Percentiles rank a stretch among this genome's conserved stretches.
Conservation (phyloP, 2,888 invertebrate species). For the Elegia similella region DNA sequence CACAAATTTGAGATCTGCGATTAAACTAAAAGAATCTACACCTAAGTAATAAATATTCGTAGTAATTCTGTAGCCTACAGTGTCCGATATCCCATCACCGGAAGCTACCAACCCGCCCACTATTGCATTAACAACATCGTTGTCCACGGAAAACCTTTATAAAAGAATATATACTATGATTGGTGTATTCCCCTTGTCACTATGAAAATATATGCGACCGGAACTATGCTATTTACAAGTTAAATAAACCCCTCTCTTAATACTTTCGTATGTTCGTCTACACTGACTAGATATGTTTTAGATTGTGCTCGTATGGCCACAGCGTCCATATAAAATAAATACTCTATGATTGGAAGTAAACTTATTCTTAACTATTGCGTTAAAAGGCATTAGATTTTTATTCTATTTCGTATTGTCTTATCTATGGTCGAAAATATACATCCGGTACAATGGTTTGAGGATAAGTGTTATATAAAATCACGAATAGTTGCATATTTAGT, state of each 20-base stretch:
- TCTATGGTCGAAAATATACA: conserved; percentile 72
- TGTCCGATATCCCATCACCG: background rate
- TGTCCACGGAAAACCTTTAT: conserved; percentile 38
- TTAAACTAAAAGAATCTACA: too few species aligned
- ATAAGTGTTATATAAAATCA: too few species aligned
- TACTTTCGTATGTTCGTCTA: conserved; percentile 56
- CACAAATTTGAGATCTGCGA: background rate
- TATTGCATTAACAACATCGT: conserved; percentile 27
- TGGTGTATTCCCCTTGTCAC: conserved; percentile 42
- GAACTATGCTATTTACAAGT: conserved; percentile 64
- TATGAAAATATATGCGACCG: conserved; percentile 75
- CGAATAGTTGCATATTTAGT: too few species aligned
- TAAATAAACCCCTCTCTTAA: conserved; percentile 54
- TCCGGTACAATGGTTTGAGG: conserved; percentile 34
- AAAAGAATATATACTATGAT: conserved; percentile 37
- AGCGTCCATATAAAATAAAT: conserved; percentile 69
- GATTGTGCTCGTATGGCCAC: conserved; percentile 64
- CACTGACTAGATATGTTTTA: conserved; percentile 80
- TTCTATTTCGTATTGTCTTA: conserved; percentile 80
- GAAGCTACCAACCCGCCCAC: background rate
- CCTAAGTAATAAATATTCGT: too few species aligned
- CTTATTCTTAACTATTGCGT: conserved; percentile 75
- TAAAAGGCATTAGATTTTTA: conserved; percentile 70
- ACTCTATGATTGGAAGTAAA: conserved; percentile 64
- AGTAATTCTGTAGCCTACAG: background rate